phyloP scores from a whole-genome alignment of 1,140 invertebrate genomes.

The Lineus longissimus region DNA sequence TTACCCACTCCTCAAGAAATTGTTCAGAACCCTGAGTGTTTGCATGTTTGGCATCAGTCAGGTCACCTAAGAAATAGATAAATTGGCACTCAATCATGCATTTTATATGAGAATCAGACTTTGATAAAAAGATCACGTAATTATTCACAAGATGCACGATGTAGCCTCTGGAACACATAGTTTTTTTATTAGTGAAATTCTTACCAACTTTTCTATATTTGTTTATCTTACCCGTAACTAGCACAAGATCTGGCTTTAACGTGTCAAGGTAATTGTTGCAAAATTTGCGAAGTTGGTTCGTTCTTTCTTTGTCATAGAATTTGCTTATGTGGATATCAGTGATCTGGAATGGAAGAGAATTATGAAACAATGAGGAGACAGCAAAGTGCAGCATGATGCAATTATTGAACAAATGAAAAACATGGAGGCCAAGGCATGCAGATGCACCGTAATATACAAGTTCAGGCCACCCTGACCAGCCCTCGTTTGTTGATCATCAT shows the following conservation, averaged over 20 bases:
- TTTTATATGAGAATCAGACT: background rate
- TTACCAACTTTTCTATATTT: too few relatives aligned
- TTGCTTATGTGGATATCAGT: constrained; percentile 82
- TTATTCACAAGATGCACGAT: background rate
- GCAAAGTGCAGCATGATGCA: too few relatives aligned
- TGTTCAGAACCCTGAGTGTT: constrained; percentile 79
- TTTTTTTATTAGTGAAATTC: too few relatives aligned
- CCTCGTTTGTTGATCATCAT: too few relatives aligned
- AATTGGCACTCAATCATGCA: background rate
- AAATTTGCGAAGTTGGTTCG: constrained; percentile 75
- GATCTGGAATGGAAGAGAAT: constrained; percentile 27
- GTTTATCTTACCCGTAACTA: constrained; percentile 60
- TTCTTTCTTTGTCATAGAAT: constrained; percentile 71
- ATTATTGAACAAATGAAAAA: too few relatives aligned
- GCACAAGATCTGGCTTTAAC: constrained; percentile 75
- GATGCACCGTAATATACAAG: too few relatives aligned
- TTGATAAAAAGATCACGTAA: constrained; percentile 3
- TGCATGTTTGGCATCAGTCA: constrained; percentile 81
- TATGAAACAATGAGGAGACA: background rate
- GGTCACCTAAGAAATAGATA: constrained; percentile 65
- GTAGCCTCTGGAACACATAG: background rate
- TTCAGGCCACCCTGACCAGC: too few relatives aligned
- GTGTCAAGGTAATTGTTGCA: constrained; percentile 69
- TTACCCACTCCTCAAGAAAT: constrained; percentile 77
- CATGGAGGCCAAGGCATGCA: too few relatives aligned